Conservation (phyloP, 2,113 vertebrate genomes). For the Limanda limanda region DNA sequence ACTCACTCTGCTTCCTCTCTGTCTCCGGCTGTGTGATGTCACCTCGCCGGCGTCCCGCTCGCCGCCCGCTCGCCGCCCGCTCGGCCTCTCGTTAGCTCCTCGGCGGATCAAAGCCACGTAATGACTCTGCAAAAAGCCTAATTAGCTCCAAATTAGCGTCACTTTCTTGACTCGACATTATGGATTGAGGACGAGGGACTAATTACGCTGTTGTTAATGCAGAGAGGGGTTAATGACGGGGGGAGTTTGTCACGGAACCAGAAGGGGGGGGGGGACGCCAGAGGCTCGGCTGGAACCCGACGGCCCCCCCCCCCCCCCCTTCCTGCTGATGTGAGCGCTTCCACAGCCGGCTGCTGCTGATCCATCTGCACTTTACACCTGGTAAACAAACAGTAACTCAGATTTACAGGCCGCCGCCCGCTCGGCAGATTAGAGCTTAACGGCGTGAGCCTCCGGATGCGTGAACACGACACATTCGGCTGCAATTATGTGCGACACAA, state of each 20-base stretch:
- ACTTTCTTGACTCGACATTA: constrained; percentile 73
- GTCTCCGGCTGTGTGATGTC: not conserved
- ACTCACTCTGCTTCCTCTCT: no score
- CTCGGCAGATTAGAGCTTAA: not conserved
- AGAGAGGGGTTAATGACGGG: constrained; percentile 67
- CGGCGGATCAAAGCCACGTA: constrained; percentile 43
- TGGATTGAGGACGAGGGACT: constrained; percentile 69
- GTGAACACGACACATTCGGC: not conserved
- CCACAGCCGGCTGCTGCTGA: constrained; percentile 20
- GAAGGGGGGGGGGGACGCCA: constrained; percentile 14
- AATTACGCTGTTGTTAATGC: constrained; percentile 72
- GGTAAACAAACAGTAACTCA: constrained; percentile 70
- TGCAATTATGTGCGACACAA: constrained; percentile 10
- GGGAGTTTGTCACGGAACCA: constrained; percentile 53
- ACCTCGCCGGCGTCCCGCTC: not conserved
- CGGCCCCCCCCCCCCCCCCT: not conserved
- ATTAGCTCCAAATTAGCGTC: constrained; percentile 76
- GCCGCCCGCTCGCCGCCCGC: not conserved
- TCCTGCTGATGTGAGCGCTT: constrained; percentile 62
- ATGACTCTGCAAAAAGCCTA: constrained; percentile 64
- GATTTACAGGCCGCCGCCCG: constrained; percentile 36
- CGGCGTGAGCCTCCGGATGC: not conserved
- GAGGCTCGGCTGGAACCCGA: not conserved
- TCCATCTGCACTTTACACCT: constrained; percentile 53
- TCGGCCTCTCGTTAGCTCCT: constrained; percentile 45